Conservation (phyloP, 2,797 vertebrate species). For the Picus viridis region DNA sequence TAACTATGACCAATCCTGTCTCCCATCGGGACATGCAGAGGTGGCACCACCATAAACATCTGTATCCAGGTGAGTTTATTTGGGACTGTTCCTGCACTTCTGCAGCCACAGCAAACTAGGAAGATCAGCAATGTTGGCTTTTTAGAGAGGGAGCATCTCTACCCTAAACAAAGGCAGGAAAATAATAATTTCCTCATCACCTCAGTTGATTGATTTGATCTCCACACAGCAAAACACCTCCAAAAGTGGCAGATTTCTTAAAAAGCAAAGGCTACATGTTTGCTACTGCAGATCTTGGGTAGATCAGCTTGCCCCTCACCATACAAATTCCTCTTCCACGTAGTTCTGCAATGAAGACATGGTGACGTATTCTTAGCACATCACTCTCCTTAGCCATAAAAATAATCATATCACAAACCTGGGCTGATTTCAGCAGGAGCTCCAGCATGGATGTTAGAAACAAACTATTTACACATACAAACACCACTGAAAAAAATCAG, state of each 20-base stretch:
- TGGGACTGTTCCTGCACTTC: neutral
- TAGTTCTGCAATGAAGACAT: conserved; percentile 35
- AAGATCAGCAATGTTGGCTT: neutral
- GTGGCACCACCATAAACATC: neutral
- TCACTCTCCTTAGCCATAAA: neutral
- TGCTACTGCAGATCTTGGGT: neutral
- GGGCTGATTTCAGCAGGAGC: neutral
- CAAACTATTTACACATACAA: neutral
- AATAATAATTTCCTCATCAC: neutral
- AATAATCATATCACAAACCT: conserved; percentile 4
- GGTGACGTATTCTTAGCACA: neutral
- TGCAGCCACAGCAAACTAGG: neutral
- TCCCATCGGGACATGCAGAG: rapidly evolving
- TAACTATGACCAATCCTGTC: neutral
- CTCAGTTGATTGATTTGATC: neutral
- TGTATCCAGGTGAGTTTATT: neutral
- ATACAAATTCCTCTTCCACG: neutral
- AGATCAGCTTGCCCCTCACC: neutral
- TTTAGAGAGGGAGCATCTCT: neutral
- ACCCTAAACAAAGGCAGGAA: neutral
- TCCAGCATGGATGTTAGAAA: neutral
- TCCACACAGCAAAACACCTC: neutral
- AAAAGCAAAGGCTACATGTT: neutral
- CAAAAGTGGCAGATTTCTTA: neutral
- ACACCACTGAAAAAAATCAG: neutral